A percentile compares a stretch with the other conserved stretches of the same genome.
Evolutionary conservation across 1,140 invertebrate species (phyloP).

Genomic region (Paraescarpia echinospica): DNA sequence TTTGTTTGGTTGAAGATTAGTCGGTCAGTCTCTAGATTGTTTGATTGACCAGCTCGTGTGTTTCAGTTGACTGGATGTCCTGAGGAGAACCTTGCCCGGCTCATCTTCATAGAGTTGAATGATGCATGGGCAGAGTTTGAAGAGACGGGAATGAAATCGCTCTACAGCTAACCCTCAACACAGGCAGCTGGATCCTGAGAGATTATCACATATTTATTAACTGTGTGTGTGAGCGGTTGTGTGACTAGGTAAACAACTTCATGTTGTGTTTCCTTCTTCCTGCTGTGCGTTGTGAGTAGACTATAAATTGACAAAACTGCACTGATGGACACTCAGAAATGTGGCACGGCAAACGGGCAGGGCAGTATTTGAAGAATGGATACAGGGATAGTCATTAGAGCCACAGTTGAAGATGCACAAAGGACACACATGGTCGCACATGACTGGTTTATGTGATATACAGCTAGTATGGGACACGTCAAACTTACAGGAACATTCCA

Average conservation of each 20-base stretch:
- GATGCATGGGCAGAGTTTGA: conserved; percentile 98
- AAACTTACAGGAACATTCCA: background rate
- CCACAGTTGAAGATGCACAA: background rate
- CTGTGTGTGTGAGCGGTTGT: background rate
- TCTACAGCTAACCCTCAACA: conserved; percentile 37
- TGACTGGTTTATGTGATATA: background rate
- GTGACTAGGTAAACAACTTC: background rate
- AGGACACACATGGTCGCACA: background rate
- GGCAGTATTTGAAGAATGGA: background rate
- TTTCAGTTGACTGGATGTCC: conserved; percentile 55
- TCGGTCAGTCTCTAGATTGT: background rate
- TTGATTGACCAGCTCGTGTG: background rate
- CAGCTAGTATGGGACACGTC: background rate
- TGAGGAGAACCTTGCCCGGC: conserved; percentile 77
- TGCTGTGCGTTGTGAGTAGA: background rate
- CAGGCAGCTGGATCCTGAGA: background rate
- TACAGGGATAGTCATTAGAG: background rate
- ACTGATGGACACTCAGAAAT: background rate
- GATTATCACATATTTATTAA: background rate
- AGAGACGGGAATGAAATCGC: conserved; percentile 63
- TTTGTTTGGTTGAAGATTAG: too few relatives aligned
- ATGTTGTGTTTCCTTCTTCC: background rate
- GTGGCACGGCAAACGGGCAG: background rate
- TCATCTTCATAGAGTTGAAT: conserved; percentile 98
- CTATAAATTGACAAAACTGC: background rate